Base-by-base conservation (phyloP, 2,888 invertebrate species). In the Serripes groenlandicus region DNA sequence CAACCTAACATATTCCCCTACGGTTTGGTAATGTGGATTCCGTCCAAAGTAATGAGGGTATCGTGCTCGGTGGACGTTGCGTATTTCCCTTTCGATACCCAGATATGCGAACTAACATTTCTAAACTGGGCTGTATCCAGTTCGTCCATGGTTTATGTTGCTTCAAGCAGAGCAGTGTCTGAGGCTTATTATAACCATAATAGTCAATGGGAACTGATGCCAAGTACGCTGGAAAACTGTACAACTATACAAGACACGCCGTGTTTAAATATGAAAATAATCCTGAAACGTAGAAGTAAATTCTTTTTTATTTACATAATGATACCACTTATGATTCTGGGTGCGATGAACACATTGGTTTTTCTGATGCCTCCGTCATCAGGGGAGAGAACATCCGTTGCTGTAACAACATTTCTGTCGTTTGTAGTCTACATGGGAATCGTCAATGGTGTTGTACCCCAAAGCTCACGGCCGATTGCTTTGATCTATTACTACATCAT, bases 361-460 rank as follows among this genome's bases (percentile, higher is more conserved):
- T 78, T 86, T 66, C n/a, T 73, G 4, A 82, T 86, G 75, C 81
- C 81, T 4, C 68, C 75, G 15, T 62, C 54, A 23, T 82, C 83
- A 7, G 86, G 86, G 3, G 86, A 86, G 52, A 49, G 83, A 11
- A 79, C 62, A 1, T 81, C 81, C 1, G 81, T 81, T 49, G 82
- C 83, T 1, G 71, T 86, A 23, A 86, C 86, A 9, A 69, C 73
- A 42, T 84, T 81, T 49, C 35, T 86, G 62, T 79, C 86, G 5
- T 86, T 86, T 60, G 69, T 83, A 15, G 86, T 86, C 0, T 86
- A 74, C 34, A 81, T 83, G 78, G 30, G 73, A 7, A 74, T 81
- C 3, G 58, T 86, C 0, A 83, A 81, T 60, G 66, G 68, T 32
- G 79, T 75, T 30, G 78, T 86, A 28, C 86, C 86, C 0, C 56